phyloP scores from a whole-genome alignment of 2,888 invertebrate species.

The Drosophila lacicola region DNA sequence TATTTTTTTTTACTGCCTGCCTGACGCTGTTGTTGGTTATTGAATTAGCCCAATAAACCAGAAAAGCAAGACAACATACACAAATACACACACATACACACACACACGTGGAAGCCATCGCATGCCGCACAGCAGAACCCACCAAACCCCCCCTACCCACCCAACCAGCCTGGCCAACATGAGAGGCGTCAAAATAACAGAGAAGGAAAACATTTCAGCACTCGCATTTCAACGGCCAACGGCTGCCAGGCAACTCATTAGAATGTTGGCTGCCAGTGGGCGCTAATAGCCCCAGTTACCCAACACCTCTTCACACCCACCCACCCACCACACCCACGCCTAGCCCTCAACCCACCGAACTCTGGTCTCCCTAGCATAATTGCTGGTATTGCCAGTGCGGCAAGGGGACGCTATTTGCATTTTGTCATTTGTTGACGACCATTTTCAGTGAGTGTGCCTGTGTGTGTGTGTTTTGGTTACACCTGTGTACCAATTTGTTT shows the following conservation, averaged over 20 bases:
- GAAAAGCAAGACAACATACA: constrained; percentile 83
- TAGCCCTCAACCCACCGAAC: neutral
- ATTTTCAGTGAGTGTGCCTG: constrained; percentile 23
- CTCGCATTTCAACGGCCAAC: constrained; percentile 67
- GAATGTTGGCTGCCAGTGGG: constrained; percentile 58
- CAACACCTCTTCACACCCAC: constrained; percentile 3
- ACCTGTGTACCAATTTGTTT: constrained; percentile 48
- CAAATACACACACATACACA: constrained; percentile 20
- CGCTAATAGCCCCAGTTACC: constrained; percentile 62
- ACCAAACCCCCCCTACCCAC: neutral
- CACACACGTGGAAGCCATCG: constrained; percentile 6
- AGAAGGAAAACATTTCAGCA: constrained; percentile 59
- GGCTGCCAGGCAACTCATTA: constrained; percentile 80
- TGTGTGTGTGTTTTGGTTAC: constrained; percentile 12
- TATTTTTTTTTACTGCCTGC: constrained; percentile 48
- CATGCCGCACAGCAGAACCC: constrained; percentile 1
- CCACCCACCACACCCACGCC: no score
- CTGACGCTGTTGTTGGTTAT: constrained; percentile 82
- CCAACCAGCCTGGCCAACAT: neutral
- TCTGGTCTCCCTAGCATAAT: constrained; percentile 49
- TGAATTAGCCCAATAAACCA: constrained; percentile 86
- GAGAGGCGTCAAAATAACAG: constrained; percentile 70
- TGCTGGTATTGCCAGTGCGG: constrained; percentile 42
- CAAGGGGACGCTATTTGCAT: constrained; percentile 34
- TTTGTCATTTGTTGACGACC: constrained; percentile 58